Evolutionary conservation across 2,797 vertebrate genomes (phyloP).

Genomic region (Graptemys geographica): DNA sequence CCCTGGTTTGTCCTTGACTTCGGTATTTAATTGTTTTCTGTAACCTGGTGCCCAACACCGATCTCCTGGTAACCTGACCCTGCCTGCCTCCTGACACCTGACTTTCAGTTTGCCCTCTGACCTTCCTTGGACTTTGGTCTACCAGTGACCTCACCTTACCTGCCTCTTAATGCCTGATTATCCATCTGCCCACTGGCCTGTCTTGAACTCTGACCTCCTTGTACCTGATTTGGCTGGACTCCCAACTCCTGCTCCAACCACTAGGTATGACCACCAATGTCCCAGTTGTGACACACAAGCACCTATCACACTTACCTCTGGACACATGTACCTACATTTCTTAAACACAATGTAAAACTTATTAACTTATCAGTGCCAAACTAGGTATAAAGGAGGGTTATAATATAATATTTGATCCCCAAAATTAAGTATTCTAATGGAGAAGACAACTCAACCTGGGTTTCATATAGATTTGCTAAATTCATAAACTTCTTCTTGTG

Average conservation of each 20-base stretch:
- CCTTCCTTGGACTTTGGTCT: not conserved
- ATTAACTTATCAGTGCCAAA: not conserved
- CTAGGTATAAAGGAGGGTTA: not conserved
- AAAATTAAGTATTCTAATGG: not conserved
- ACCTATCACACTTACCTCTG: not conserved
- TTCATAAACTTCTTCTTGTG: not conserved
- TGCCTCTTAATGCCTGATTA: not conserved
- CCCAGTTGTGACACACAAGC: not conserved
- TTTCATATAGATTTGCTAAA: not conserved
- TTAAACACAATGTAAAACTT: not conserved
- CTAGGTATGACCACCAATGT: not conserved
- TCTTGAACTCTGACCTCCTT: not conserved
- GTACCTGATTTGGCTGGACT: not conserved
- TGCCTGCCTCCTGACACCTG: not conserved
- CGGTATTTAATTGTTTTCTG: not conserved
- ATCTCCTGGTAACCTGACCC: not conserved
- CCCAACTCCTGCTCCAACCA: not conserved
- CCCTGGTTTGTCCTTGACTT: not conserved
- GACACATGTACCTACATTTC: not conserved
- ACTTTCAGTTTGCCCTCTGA: not conserved
- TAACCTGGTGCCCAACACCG: not conserved
- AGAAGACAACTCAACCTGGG: not conserved
- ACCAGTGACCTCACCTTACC: not conserved
- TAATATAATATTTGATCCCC: not conserved
- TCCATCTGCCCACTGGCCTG: not conserved